These are phyloP conservation scores for Malaclemys terrapin DNA, from an alignment of 2,113 vertebrate species.

Conservation along the genomic window DNA sequence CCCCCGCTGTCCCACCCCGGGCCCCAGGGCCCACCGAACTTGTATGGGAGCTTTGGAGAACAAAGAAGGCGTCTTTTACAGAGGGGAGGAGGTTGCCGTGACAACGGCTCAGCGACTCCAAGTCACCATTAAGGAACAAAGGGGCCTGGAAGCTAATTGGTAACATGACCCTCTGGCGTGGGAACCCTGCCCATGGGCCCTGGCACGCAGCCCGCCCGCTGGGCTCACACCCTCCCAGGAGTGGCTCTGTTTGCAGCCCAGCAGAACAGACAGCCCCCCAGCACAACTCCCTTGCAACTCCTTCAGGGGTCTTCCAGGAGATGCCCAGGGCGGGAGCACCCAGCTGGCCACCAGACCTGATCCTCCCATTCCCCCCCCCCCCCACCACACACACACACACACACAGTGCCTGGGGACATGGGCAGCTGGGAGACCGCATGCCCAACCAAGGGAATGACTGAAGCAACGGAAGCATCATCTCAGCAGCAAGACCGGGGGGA, in stretches of 20 bases:
- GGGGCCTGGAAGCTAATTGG: neutral
- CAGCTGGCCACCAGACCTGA: neutral
- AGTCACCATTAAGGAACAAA: neutral
- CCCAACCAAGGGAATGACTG: neutral
- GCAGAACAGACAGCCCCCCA: neutral
- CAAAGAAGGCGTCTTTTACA: neutral
- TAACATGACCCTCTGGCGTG: neutral
- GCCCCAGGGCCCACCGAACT: neutral
- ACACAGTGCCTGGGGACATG: neutral
- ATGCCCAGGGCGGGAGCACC: neutral
- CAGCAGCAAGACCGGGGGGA: too few relatives aligned
- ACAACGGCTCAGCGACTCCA: neutral
- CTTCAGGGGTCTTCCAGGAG: neutral
- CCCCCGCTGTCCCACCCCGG: neutral
- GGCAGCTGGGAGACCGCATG: accelerated
- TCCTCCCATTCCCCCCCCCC: neutral
- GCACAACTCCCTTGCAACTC: neutral
- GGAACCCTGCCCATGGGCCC: neutral
- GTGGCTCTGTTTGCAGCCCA: neutral
- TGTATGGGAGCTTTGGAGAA: neutral
- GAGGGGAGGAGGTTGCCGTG: neutral
- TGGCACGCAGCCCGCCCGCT: neutral
- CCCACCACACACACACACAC: neutral
- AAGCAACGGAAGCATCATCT: too few relatives aligned
- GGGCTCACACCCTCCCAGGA: neutral